phyloP scores from a whole-genome alignment of 2,888 invertebrate species.

The Lithosia quadra region DNA sequence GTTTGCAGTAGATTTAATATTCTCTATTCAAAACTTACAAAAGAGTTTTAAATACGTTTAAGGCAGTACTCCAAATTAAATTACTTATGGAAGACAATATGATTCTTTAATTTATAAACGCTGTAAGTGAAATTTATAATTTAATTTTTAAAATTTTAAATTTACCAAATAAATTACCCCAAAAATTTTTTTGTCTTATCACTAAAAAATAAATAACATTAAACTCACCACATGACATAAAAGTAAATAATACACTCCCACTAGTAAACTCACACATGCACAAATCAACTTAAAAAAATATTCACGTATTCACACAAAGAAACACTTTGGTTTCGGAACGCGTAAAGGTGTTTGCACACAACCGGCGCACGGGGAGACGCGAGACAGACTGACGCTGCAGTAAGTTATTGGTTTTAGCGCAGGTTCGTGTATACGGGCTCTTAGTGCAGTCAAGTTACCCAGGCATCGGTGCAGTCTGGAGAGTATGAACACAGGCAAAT shows the following conservation, averaged over 20 bases:
- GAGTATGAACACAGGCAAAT: too few species aligned
- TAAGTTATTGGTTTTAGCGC: slow-evolving; percentile 45
- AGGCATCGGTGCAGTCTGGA: slow-evolving; percentile 6
- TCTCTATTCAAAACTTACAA: too few species aligned
- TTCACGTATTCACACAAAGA: slow-evolving; percentile 47
- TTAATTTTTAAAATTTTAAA: not conserved
- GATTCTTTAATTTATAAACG: not conserved
- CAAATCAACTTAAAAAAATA: slow-evolving; percentile 20
- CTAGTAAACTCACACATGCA: slow-evolving; percentile 36
- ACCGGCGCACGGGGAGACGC: slow-evolving; percentile 36
- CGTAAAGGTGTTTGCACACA: slow-evolving; percentile 28
- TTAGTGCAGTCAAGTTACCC: slow-evolving; percentile 44
- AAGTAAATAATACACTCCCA: slow-evolving; percentile 32
- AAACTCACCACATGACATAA: slow-evolving; percentile 35
- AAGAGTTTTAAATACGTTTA: too few species aligned
- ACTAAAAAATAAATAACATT: not conserved
- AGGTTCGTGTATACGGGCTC: slow-evolving; percentile 36
- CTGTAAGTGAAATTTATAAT: too few species aligned
- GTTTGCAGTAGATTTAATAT: too few species aligned
- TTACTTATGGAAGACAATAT: too few species aligned
- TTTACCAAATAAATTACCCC: not conserved
- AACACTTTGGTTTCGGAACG: slow-evolving; percentile 41
- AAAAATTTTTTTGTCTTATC: not conserved
- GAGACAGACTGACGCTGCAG: slow-evolving; percentile 48
- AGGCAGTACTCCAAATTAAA: too few species aligned